phyloP scores from a whole-genome alignment of 2,888 invertebrate species.

The Dorcus hopei region DNA sequence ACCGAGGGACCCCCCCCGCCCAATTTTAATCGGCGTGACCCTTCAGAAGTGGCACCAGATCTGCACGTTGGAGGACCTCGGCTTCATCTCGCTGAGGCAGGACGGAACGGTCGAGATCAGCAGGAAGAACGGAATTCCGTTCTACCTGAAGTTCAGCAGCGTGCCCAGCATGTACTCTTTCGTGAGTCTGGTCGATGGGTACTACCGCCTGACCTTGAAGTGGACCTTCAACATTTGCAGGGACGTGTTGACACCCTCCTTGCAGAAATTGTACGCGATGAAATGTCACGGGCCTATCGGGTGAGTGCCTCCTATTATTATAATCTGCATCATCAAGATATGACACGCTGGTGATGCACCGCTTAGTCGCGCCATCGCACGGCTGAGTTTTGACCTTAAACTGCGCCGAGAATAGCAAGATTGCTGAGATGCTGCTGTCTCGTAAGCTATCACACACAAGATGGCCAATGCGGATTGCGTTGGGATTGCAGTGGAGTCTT shows the following conservation, averaged over 20 bases:
- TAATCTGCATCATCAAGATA: background rate
- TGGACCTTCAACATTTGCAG: constrained; percentile 90
- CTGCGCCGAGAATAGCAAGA: too few species aligned
- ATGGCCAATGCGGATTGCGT: too few species aligned
- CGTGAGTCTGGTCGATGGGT: constrained; percentile 79
- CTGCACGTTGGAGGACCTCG: constrained; percentile 79
- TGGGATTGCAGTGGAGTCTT: too few species aligned
- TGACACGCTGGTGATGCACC: background rate
- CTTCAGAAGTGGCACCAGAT: constrained; percentile 66
- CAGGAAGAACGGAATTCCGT: constrained; percentile 72
- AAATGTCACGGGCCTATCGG: constrained; percentile 91
- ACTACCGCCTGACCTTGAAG: constrained; percentile 81
- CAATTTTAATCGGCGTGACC: background rate
- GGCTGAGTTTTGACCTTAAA: too few species aligned
- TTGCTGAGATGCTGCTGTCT: too few species aligned
- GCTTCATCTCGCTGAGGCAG: constrained; percentile 72
- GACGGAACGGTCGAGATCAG: constrained; percentile 74
- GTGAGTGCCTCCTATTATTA: constrained; percentile 50
- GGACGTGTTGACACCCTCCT: constrained; percentile 75
- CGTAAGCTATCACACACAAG: too few species aligned
- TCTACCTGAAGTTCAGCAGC: constrained; percentile 68
- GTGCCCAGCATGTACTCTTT: constrained; percentile 70
- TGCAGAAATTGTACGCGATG: constrained; percentile 66
- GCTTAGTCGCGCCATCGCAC: too few species aligned
- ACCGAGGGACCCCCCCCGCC: too few species aligned